Base-by-base conservation (phyloP, 2,888 invertebrate genomes). In the Thalpophila matura region DNA sequence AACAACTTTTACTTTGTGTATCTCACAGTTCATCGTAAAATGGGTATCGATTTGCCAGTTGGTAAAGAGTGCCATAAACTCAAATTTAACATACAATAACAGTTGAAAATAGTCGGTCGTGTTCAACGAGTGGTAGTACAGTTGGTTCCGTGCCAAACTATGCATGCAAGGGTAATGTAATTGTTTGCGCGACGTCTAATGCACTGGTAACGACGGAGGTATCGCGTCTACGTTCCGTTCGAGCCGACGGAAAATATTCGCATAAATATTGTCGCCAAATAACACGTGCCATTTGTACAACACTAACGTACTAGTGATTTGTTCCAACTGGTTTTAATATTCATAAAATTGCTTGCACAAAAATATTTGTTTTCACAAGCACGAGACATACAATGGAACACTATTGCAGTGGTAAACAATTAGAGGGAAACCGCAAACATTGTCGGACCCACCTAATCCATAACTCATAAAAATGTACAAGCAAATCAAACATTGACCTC, bases 391-490 rank as follows among this genome's bases (percentile, higher is more conserved):
- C 33, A n/a, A 20, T 18, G 31, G 33, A 63, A 42, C 47, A 42
- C 61, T 51, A 51, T 59, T 29, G 24, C 24, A 14, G 26, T 29
- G 67, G 85, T 81, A 89, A 91, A 89, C 88, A 90, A 84, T 85
- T 78, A 86, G 74, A 86, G 68, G 80, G 82, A 86, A 88, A 86
- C 83, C 81, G 83, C 88, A 91, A 93, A 93, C 86, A 91, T 76
- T 78, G 77, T 82, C 78, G 84, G 87, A 80, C 90, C 86, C 86
- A 85, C 92, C 93, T 90, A 88, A 87, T 87, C 89, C 92, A 91
- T 94, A 93, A 93, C 88, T 94, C 94, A 93, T 93, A 91, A 91
- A 91, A 93, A 93, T 89, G 89, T 90, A 89, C 88, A 88, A 89
- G 85, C 86, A 86, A 85, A 80, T 86, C 88, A 88, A 91, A 89